These are phyloP conservation scores for Epirrita christyi DNA, from an alignment of 2,888 invertebrate species.

Conservation along the genomic window DNA sequence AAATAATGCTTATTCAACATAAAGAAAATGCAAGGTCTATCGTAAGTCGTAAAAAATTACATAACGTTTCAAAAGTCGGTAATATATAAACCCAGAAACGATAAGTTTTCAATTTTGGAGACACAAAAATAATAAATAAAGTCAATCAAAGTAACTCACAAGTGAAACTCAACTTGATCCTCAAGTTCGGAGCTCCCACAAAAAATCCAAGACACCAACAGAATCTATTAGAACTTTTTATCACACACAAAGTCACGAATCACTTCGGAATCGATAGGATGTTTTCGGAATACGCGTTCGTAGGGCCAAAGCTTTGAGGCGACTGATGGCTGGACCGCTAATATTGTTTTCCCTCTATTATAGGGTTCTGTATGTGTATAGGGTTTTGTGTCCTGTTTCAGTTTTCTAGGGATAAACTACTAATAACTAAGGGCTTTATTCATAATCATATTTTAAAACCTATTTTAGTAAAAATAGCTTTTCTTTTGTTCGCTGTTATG, in stretches of 20 bases:
- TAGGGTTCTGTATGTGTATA: background rate
- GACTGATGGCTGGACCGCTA: slow-evolving; percentile 41
- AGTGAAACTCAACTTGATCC: background rate
- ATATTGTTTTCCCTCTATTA: slow-evolving; percentile 17
- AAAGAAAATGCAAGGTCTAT: no score
- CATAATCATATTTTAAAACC: no score
- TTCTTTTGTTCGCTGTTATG: no score
- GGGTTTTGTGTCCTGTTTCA: background rate
- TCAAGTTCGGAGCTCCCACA: slow-evolving; percentile 9
- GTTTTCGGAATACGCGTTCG: slow-evolving; percentile 41
- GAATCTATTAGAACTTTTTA: slow-evolving; percentile 20
- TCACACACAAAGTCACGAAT: slow-evolving; percentile 9
- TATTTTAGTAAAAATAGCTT: no score
- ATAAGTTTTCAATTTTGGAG: background rate
- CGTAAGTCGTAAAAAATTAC: no score
- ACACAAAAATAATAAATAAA: background rate
- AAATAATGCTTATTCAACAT: no score
- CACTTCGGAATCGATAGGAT: slow-evolving; percentile 27
- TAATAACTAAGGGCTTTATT: no score
- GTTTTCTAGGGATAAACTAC: background rate
- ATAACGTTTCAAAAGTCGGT: no score
- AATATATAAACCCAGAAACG: background rate
- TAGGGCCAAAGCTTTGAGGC: slow-evolving; percentile 42
- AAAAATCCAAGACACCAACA: slow-evolving; percentile 12
- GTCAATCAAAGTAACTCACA: slow-evolving; percentile 3